Percentiles rank a stretch among this genome's conserved stretches.
Evolutionary conservation across 1,140 invertebrate species (phyloP).

Genomic region (Pogonomyrmex barbatus): DNA sequence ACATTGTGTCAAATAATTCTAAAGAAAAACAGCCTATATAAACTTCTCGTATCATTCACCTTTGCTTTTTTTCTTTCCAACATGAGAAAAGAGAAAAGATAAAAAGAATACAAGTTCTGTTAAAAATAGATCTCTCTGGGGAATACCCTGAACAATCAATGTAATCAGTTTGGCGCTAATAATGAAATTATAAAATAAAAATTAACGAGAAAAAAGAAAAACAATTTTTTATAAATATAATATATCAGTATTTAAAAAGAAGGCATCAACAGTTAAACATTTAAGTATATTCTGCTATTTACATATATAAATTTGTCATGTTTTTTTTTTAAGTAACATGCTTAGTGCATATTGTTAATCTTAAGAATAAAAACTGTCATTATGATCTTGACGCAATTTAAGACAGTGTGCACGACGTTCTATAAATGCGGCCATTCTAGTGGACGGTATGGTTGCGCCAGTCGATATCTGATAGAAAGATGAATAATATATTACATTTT

Average conservation of each 20-base stretch:
- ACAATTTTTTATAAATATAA: constrained; percentile 31
- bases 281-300: constrained; percentile 58
- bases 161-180: too few species aligned
- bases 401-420: constrained; percentile 83
- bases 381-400: constrained; percentile 83
- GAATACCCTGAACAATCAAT: too few species aligned
- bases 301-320: constrained; percentile 46
- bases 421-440: constrained; percentile 84
- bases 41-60: too few species aligned
- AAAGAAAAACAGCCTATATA: too few species aligned
- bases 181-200: too few species aligned
- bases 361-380: constrained; percentile 83
- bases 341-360: constrained; percentile 40
- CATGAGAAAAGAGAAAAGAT: too few species aligned
- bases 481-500: constrained; percentile 23
- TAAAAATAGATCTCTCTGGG: too few species aligned
- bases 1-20: too few species aligned
- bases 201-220: constrained; percentile 1
- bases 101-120: too few species aligned
- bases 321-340: constrained; percentile 47
- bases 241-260: not conserved
- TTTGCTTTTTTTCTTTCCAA: too few species aligned
- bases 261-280: constrained; percentile 38
- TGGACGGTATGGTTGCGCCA: constrained; percentile 83
- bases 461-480: constrained; percentile 77